phyloP scores from a whole-genome alignment of 2,113 vertebrate genomes.

The Tympanuchus pallidicinctus region DNA sequence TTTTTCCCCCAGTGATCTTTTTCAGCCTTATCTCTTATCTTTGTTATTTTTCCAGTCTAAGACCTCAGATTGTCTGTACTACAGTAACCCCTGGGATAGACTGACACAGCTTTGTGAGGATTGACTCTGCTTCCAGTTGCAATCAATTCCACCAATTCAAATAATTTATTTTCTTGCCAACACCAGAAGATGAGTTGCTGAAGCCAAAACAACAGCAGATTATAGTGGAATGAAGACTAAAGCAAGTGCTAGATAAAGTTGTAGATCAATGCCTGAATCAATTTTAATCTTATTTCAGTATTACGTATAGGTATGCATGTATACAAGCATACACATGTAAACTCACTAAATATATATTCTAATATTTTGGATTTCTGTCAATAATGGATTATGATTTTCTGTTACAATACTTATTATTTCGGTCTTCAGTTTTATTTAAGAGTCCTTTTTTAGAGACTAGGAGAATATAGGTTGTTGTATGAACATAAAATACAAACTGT shows the following conservation, averaged over 20 bases:
- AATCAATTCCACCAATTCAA: not conserved
- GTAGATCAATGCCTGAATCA: not conserved
- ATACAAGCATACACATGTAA: not conserved
- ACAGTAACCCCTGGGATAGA: not conserved
- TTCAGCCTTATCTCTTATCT: not conserved
- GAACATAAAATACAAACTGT: not conserved
- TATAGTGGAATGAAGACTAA: not conserved
- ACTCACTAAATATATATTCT: not conserved
- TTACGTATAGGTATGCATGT: accelerated
- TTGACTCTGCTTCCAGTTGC: not conserved
- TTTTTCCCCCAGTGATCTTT: not conserved
- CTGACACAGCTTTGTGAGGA: not conserved
- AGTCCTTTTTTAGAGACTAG: not conserved
- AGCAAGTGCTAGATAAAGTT: not conserved
- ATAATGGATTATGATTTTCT: not conserved
- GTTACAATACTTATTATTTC: not conserved
- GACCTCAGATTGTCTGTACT: accelerated
- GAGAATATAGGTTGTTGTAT: not conserved
- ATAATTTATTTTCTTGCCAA: not conserved
- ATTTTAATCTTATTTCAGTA: not conserved
- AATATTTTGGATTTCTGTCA: not conserved
- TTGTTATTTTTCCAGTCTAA: not conserved
- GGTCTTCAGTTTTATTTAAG: not conserved
- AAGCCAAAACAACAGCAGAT: not conserved
- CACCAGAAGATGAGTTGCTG: not conserved